Evolutionary conservation across 2,113 vertebrate species (phyloP), one percentile per base, ranked within the genome.

Genomic region (Tetrao urogallus): DNA sequence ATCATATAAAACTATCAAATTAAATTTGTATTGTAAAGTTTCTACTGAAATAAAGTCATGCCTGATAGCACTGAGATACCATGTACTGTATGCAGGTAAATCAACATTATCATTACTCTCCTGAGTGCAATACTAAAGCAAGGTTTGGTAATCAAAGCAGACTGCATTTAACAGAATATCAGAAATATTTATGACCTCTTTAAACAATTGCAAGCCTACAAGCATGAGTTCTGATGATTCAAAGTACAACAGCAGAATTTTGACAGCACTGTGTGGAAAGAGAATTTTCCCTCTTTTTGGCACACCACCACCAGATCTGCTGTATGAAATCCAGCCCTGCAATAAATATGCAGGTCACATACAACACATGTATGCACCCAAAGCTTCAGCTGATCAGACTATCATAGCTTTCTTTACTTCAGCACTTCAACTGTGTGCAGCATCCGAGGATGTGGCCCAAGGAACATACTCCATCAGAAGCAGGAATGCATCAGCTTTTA

Each of bases 101-200:
- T 89, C 81, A 82, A 74, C 84, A 72, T 82, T 75, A 58, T 34
- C 38, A 47, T 75, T 63, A 64, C 70, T 28, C 88, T 63, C 74
- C 42, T 14, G 87, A 75, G 93, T 43, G 28, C 61, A 30, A 42
- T 58, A 66, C 30, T 78, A 77, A 75, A 80, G 47, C 63, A 64
- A 82, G 8, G 11, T 25, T 63, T 78, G 43, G 38, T 48, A 71
- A 96, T 83, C 91, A 87, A 83, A 93, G 75, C 72, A 89, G 88
- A 94, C 21, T 30, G 50, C n/a, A 40, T 82, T 94, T 88, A 90
- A 85, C 67, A 87, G 52, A 86, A 57, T 45, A 78, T 45, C 71
- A 74, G 57, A 92, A 95, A 86, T 94, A 86, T 95, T 93, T 87
- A 96, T 69, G 34, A 78, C n/a, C 42, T 94, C 92, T 89, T 96